phyloP scores from a whole-genome alignment of 2,113 vertebrate species.

The Gopherus evgoodei region DNA sequence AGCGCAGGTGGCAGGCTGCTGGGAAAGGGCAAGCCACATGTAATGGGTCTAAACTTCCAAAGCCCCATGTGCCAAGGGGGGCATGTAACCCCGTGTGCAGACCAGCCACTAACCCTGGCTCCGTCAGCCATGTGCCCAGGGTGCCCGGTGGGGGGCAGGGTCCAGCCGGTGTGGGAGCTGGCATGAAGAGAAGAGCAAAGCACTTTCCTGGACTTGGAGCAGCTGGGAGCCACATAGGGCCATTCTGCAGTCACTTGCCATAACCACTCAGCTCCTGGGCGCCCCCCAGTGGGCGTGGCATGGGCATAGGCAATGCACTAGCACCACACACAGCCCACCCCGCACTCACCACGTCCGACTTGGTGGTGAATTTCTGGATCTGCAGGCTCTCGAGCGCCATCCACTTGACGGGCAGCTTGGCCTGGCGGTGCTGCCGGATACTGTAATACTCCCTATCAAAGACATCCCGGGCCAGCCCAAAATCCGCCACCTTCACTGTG shows the following conservation, averaged over 20 bases:
- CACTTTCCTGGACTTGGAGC: no score
- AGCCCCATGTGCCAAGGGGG: no score
- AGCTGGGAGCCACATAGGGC: no score
- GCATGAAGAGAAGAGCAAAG: no score
- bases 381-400: constrained; percentile 97
- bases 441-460: constrained; percentile 98
- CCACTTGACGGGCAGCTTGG: constrained; percentile 96
- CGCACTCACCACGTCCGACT: constrained; percentile 92
- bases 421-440: constrained; percentile 84
- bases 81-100: not conserved
- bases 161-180: no score
- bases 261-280: not conserved
- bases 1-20: no score
- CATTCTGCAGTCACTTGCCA: not conserved
- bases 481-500: constrained; percentile 97
- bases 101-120: not conserved
- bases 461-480: constrained; percentile 93
- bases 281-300: no score
- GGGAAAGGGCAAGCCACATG: not conserved
- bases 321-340: no score
- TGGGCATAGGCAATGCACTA: no score
- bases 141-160: no score
- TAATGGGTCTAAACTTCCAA: not conserved
- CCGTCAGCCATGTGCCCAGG: not conserved
- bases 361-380: constrained; percentile 96